Base-by-base conservation (phyloP, 2,797 vertebrate species). In the Dromococcyx pavoninus region DNA sequence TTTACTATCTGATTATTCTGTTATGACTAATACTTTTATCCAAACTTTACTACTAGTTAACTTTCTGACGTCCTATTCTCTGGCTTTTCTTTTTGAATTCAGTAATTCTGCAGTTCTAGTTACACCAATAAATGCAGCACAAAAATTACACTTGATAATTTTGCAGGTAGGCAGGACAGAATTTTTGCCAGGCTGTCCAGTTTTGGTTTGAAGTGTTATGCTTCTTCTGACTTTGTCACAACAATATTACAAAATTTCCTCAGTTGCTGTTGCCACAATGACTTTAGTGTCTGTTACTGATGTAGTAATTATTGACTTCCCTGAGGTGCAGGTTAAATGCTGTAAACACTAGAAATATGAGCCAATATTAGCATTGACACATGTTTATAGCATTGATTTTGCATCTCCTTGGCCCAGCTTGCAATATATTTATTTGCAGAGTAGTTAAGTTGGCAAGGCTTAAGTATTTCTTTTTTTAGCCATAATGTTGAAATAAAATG, bases 351-450 rank as follows among this genome's bases (percentile, higher is more conserved):
- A 82, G 89, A 88, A 95, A 88, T 94, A 94, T 82, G 74, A 91
- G 74, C 30, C 77, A 65, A 74, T 91, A 84, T 91, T 84, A 96
- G 33, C 73, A 90, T 18, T 94, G 91, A 91, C 80, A 93, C 48
- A 18, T 62, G 60, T 87, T 94, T 82, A 71, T 75, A 54, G 61
- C 71, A 94, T 93, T 88, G 94, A 96, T 96, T 94, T 94, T 90
- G 76, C 61, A 79, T 93, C 57, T 90, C 11, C 86, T 65, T 44
- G 46, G 71, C 56, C 33, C 50, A 77, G 41, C 37, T 22, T 88
- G 82, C 73, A 67, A 84, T 93, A 46, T 91, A 80, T 94, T 94
- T 86, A 64, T 93, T 95, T 79, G 23, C 39, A 84, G 64, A 79
- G 48, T 71, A 79, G 70, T 85, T 90, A 94, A 94, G 48, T 53